These are phyloP conservation scores for Macrobrachium nipponense DNA, from an alignment of 1,140 invertebrate genomes.

Conservation along the genomic window DNA sequence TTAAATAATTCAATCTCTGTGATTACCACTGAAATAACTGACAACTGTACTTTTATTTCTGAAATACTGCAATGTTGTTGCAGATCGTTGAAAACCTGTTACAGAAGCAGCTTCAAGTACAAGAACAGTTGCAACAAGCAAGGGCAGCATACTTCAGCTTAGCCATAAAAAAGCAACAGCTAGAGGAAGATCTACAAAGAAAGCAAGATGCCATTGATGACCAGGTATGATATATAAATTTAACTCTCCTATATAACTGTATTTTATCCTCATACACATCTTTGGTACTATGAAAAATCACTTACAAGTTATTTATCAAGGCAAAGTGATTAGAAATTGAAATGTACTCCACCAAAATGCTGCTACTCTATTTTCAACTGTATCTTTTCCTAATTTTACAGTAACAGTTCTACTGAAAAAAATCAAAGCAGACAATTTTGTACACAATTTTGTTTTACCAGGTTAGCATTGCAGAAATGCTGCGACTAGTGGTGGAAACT, in stretches of 20 bases:
- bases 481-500: slow-evolving; percentile 43
- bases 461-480: slow-evolving; percentile 42
- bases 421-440: too few species aligned
- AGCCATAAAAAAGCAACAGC: slow-evolving; percentile 20
- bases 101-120: slow-evolving; percentile 13
- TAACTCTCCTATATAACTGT: neutral
- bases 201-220: slow-evolving; percentile 11
- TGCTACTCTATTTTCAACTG: too few species aligned
- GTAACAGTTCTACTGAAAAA: too few species aligned
- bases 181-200: slow-evolving; percentile 26
- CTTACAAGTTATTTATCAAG: too few species aligned
- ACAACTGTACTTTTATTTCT: too few species aligned
- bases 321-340: too few species aligned
- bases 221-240: slow-evolving; percentile 7
- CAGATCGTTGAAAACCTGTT: slow-evolving; percentile 27
- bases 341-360: too few species aligned
- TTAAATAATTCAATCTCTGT: too few species aligned
- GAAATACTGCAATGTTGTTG: neutral
- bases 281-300: too few species aligned
- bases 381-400: too few species aligned
- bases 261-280: neutral
- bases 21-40: too few species aligned
- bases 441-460: neutral
- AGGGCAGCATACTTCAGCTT: slow-evolving; percentile 34
- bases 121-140: slow-evolving; percentile 35